Evolutionary conservation across 2,113 vertebrate genomes (phyloP).

Genomic region (Ceyx melanurus): DNA sequence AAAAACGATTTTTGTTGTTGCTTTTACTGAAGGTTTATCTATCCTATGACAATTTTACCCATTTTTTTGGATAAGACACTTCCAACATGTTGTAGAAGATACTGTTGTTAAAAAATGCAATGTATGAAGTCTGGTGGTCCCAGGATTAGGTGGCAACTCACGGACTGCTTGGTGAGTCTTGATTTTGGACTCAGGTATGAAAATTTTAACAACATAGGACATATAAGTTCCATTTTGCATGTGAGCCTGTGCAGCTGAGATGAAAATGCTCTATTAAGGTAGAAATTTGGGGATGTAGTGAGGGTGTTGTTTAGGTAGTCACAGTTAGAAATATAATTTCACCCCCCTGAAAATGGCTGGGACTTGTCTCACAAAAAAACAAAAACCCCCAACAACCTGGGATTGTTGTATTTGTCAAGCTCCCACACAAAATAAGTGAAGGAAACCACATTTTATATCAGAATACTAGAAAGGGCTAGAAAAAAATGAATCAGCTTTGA

Average conservation of each 20-base stretch:
- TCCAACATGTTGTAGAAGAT: not conserved
- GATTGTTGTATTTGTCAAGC: not conserved
- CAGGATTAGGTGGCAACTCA: not conserved
- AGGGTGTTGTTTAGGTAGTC: not conserved
- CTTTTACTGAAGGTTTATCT: not conserved
- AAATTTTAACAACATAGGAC: not conserved
- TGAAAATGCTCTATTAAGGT: not conserved
- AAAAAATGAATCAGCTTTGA: not conserved
- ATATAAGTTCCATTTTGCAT: not conserved
- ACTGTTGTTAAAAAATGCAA: not conserved
- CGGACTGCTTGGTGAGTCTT: not conserved
- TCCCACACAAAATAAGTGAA: not conserved
- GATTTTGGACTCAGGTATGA: not conserved
- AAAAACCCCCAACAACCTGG: too few relatives aligned
- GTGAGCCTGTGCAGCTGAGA: not conserved
- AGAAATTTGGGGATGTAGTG: not conserved
- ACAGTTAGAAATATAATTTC: not conserved
- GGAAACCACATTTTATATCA: not conserved
- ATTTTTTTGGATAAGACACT: not conserved
- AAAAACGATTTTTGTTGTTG: not conserved
- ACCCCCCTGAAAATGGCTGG: not conserved
- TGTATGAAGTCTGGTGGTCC: not conserved
- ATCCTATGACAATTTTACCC: not conserved
- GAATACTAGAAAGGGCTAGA: not conserved
- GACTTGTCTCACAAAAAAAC: not conserved